Evolutionary conservation across 2,113 vertebrate genomes (phyloP).

Genomic region (Passer domesticus): DNA sequence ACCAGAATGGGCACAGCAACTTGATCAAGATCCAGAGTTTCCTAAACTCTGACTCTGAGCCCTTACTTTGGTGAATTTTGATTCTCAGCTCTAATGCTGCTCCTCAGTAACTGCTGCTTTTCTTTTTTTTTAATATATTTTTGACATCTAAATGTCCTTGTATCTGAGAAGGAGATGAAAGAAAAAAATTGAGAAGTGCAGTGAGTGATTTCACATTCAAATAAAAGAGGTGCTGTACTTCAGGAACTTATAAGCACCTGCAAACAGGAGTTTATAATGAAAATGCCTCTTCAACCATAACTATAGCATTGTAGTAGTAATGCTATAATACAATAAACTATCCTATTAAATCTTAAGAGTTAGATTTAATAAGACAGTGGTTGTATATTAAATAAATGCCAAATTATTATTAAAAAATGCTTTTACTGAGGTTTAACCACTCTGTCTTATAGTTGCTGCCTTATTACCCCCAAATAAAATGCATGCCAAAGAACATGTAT

Average conservation of each 20-base stretch:
- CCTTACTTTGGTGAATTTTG: not conserved
- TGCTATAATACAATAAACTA: slow-evolving; percentile 65
- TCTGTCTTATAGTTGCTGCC: slow-evolving; percentile 60
- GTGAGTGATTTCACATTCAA: slow-evolving; percentile 67
- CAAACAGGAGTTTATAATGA: slow-evolving; percentile 76
- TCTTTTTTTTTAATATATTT: not conserved
- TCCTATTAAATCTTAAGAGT: slow-evolving; percentile 69
- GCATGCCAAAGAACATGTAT: slow-evolving; percentile 36
- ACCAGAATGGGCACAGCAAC: not conserved
- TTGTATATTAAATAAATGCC: slow-evolving; percentile 75
- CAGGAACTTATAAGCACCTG: slow-evolving; percentile 72
- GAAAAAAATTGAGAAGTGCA: not conserved
- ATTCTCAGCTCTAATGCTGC: not conserved
- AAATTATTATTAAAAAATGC: slow-evolving; percentile 75
- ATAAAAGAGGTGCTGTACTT: slow-evolving; percentile 70
- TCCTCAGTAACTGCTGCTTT: not conserved
- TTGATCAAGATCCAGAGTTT: not conserved
- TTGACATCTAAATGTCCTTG: slow-evolving; percentile 1
- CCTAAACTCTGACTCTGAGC: not conserved
- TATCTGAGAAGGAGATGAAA: not conserved
- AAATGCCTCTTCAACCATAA: slow-evolving; percentile 77
- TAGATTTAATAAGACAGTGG: slow-evolving; percentile 74
- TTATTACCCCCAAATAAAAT: slow-evolving; percentile 71
- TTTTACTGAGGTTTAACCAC: slow-evolving; percentile 74
- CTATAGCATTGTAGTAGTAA: slow-evolving; percentile 33